Base-by-base conservation (phyloP, 2,797 vertebrate genomes). In the Pitangus sulphuratus region DNA sequence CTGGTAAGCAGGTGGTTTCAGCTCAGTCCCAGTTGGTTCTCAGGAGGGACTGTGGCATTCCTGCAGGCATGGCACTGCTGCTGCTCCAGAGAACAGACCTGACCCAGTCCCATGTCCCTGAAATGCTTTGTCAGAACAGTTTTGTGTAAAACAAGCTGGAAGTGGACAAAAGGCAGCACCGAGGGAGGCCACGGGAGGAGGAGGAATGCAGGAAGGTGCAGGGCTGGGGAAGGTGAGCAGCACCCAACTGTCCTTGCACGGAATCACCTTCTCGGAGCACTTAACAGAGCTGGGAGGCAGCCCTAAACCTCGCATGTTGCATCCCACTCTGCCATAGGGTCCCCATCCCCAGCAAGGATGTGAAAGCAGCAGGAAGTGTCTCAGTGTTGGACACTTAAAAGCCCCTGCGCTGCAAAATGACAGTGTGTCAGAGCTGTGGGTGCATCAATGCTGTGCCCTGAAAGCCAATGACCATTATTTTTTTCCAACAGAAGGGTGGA, bases 121-220 rank as follows among this genome's bases (percentile, higher is more conserved):
- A n/a, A 84, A 68, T 0, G 2, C 75, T 82, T 2, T 5, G 51
- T 60, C 5, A 10, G 33, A 48, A 50, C 0, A 1, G 58, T 35
- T 22, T 54, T 9, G 4, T 0, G 19, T 13, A 4, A 84, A 81
- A 71, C 2, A 21, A 50, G 50, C 45, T 66, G 47, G 14, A 80
- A 75, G 35, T 1, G 25, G 64, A 83, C n/a, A 70, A 54, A 58
- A 80, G 44, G 75, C 75, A 79, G 64, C 25, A 16, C 20, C 30
- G 65, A 30, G 58, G 42, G 37, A 66, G 51, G 50, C 33, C n/a
- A 15, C 0, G 2, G 80, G 61, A 44, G 31, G 15, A 61, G 58
- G 24, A 70, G n/a, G 62, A 72, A 47, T 72, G 47, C 3, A 14
- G 61, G 74, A 62, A 50, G 54, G 51, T 15, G 69, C 17, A 7